Base-by-base conservation (phyloP, 2,888 invertebrate genomes). In the Dinocampus coccinellae region DNA sequence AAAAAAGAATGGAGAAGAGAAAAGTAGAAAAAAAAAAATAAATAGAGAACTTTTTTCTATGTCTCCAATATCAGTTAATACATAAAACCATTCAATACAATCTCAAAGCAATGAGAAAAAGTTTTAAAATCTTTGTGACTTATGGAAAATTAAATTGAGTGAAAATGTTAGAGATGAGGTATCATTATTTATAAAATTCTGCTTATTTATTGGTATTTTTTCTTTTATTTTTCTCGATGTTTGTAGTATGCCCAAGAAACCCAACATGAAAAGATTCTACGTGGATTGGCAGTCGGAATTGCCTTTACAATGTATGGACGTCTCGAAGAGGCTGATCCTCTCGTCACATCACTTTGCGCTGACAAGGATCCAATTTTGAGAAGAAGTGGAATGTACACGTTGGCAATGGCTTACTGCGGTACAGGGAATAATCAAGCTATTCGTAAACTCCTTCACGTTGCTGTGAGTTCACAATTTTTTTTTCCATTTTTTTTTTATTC, bases 351-450 rank as follows among this genome's bases (percentile, higher is more conserved):
- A 78, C 90, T 99, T 60, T 92, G 94, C 75, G 92, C 94, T 71
- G 98, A 99, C 86, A 98, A 99, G 88, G 97, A 98, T 88, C 97
- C 98, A 6, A 94, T 98, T 78, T 89, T 99, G 73, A 92, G 98
- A 79, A 93, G 99, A 76, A 97, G 98, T 60, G 99, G 97, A 75
- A 98, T 99, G 93, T 98, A 98, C 89, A 98, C 98, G 0, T 91
- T 99, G 68, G 99, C 98, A 1, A 97, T 98, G 92, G 98, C 99
- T 0, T 99, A 99, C 88, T 97, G 97, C 86, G 99, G 99, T 68
- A 97, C 98, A 11, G 98, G 98, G 69, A 97, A 97, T 87, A 99
- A 99, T 87, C 94, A 95, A 85, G 99, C 99, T 1, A 98, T 99
- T 82, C 92, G 97, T 68, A 95, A 95, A 78, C 91, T 99, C 53